These are phyloP conservation scores for Drosophila antonietae DNA, from an alignment of 2,888 invertebrate genomes.

Conservation along the genomic window DNA sequence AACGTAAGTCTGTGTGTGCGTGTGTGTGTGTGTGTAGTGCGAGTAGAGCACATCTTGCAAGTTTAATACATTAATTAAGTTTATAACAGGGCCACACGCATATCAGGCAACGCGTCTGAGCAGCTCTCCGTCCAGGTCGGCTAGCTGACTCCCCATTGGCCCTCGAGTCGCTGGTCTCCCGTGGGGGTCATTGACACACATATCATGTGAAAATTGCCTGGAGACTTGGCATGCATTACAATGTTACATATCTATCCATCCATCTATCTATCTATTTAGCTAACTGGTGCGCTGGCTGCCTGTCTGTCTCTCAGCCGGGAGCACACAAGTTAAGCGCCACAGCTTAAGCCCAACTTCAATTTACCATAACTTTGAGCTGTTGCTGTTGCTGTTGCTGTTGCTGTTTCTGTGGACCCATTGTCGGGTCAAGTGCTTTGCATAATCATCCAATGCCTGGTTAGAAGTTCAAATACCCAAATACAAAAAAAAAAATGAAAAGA, in stretches of 20 bases:
- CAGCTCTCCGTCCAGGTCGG: neutral
- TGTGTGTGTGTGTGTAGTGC: neutral
- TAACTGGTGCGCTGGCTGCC: neutral
- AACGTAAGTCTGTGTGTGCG: neutral
- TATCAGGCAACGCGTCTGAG: constrained; percentile 32
- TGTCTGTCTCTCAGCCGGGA: neutral
- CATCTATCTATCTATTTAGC: neutral
- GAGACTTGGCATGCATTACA: constrained; percentile 24
- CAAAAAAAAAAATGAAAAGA: constrained; percentile 11
- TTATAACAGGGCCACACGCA: constrained; percentile 63
- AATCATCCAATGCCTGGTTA: constrained; percentile 44
- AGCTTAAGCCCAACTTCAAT: constrained; percentile 27
- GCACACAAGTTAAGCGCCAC: constrained; percentile 22
- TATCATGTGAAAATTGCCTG: constrained; percentile 50
- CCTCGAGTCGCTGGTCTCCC: constrained; percentile 29
- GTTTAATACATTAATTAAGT: constrained; percentile 78
- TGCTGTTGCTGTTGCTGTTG: constrained; percentile 4
- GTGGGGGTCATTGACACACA: constrained; percentile 77
- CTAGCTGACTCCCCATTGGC: constrained; percentile 6
- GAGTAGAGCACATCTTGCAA: constrained; percentile 63
- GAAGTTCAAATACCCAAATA: constrained; percentile 43
- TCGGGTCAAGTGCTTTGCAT: constrained; percentile 62
- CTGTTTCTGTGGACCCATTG: constrained; percentile 24
- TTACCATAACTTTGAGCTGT: constrained; percentile 37
- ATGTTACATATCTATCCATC: neutral